Evolutionary conservation across 2,113 vertebrate genomes (phyloP).

Genomic region (Microtus richardsoni): DNA sequence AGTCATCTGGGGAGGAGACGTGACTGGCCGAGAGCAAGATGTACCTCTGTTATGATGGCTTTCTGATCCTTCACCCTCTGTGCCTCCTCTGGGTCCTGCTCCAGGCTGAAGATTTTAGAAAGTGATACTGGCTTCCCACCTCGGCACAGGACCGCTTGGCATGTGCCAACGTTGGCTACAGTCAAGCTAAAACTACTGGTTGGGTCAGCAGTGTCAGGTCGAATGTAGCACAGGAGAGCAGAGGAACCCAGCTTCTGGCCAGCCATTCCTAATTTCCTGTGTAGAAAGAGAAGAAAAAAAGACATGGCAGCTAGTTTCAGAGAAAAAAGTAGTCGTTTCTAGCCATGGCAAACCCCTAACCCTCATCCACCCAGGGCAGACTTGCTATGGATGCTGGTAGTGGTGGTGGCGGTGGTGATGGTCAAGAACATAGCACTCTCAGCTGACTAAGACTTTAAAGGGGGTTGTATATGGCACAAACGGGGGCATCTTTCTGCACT

Average conservation of each 20-base stretch:
- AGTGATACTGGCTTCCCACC: conserved; percentile 91
- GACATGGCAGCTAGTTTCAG: background rate
- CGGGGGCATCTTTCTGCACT: background rate
- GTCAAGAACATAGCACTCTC: background rate
- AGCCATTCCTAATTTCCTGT: conserved; percentile 97
- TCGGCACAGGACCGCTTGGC: conserved; percentile 95
- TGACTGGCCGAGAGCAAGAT: conserved; percentile 27
- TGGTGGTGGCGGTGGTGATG: background rate
- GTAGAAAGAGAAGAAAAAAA: conserved; percentile 63
- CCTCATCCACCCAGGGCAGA: background rate
- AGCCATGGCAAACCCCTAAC: background rate
- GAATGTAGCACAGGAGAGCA: conserved; percentile 95
- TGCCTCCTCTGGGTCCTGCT: conserved; percentile 93
- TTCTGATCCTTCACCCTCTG: conserved; percentile 94
- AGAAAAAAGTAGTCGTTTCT: background rate
- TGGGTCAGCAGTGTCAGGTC: conserved; percentile 90
- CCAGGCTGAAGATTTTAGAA: conserved; percentile 95
- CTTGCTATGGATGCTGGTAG: background rate
- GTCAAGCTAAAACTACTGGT: conserved; percentile 91
- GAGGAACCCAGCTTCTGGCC: conserved; percentile 98
- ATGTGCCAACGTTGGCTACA: conserved; percentile 96
- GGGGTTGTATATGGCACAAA: background rate
- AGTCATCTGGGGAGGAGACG: accelerated
- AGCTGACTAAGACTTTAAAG: background rate
- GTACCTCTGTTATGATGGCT: conserved; percentile 98